Evolutionary conservation across 2,888 invertebrate species (phyloP), one percentile per base, ranked within the genome.

Genomic region (Dicyrtoma fusca): DNA sequence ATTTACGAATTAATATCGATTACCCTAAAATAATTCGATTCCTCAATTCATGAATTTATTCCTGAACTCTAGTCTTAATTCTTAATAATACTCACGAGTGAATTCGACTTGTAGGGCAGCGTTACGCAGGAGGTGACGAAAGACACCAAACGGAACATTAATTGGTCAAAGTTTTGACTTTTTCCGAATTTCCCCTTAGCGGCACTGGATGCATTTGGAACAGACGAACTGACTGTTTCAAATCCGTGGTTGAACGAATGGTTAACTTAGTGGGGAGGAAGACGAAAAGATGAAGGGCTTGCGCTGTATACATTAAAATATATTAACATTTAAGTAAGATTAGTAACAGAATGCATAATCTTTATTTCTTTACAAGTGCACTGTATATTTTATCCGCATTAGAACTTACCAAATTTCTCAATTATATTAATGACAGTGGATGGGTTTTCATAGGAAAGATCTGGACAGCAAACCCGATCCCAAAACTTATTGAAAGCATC

Each of bases 401-500:
- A 49, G 19, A 11, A 80, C 85, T 84, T 83, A 87, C 90, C 89
- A 79, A 91, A 88, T 81, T 89, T 89, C 82, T 91, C 90, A 19
- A 91, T 87, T 69, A 91, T 89, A 81, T 89, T 90, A 83, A 91
- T 88, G 0, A 89, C 89, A 75, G 90, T 89, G 77, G 87, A 88
- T 47, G 91, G 84, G 82, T 92, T 91, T 10, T 89, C 88, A 77
- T 89, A 88, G 21, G 88, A 86, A 81, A 89, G 90, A 79, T 89
- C 87, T 8, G 89, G 85, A 81, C 88, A 87, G 14, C 89, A 84
- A 75, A 92, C 83, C 62, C 89, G 87, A 64, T 89, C 89, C 26
- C 91, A 85, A 71, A 91, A 85, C 82, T 89, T 89, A 82, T 89
- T 90, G 82, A 92, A 89, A 68, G 92, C 89, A 87, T 92, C 89